Evolutionary conservation across 2,888 invertebrate genomes (phyloP).

Genomic region (Punctoribates punctum): DNA sequence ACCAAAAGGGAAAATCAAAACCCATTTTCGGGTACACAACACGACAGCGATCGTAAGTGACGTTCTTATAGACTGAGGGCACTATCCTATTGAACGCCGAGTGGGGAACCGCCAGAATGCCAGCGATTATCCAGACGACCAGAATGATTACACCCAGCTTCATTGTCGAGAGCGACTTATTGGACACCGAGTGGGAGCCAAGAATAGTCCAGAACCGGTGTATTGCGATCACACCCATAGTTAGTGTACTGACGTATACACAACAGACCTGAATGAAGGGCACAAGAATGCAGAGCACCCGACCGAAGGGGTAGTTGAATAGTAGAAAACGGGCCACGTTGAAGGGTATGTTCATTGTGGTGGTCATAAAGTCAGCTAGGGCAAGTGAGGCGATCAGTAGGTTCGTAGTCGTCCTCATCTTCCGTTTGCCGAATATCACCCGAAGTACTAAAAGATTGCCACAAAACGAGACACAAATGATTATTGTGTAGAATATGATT

Average conservation of each 20-base stretch:
- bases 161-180: not conserved
- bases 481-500: slow-evolving; percentile 38
- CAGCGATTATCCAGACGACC: slow-evolving; percentile 36
- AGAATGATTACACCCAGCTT: slow-evolving; percentile 22
- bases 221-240: slow-evolving; percentile 41
- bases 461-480: slow-evolving; percentile 37
- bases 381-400: slow-evolving; percentile 39
- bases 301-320: slow-evolving; percentile 35
- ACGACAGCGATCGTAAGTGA: slow-evolving; percentile 29
- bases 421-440: slow-evolving; percentile 20
- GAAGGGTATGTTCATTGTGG: slow-evolving; percentile 40
- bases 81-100: slow-evolving; percentile 39
- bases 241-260: slow-evolving; percentile 40
- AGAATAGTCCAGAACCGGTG: slow-evolving; percentile 14
- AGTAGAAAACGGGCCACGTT: slow-evolving; percentile 39
- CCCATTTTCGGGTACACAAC: slow-evolving; percentile 32
- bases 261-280: slow-evolving; percentile 42
- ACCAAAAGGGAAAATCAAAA: slow-evolving; percentile 28
- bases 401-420: slow-evolving; percentile 39
- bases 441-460: slow-evolving; percentile 40
- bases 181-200: not conserved
- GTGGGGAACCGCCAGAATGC: slow-evolving; percentile 21
- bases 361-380: slow-evolving; percentile 29
- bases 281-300: slow-evolving; percentile 38
- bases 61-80: not conserved